phyloP scores from a whole-genome alignment of 2,888 invertebrate species.

The Julus scanicus region DNA sequence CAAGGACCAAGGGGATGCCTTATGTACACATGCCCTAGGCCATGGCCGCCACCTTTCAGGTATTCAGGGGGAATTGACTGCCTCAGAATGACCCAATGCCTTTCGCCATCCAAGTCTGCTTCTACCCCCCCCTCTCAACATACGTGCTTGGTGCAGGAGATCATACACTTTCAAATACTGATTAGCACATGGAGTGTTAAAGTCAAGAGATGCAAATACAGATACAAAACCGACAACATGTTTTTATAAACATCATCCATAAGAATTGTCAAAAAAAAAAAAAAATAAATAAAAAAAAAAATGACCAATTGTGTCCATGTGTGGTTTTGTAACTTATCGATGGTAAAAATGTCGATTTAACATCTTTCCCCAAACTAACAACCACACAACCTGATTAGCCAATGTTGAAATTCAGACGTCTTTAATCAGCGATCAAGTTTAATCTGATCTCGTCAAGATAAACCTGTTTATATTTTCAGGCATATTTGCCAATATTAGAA shows the following conservation, averaged over 20 bases:
- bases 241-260: neutral
- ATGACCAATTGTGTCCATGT: too few relatives aligned
- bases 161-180: slow-evolving; percentile 9
- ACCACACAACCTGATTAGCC: too few relatives aligned
- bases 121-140: neutral
- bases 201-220: slow-evolving; percentile 36
- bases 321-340: too few relatives aligned
- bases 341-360: too few relatives aligned
- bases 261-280: too few relatives aligned
- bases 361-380: too few relatives aligned
- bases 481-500: too few relatives aligned
- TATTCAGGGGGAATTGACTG: slow-evolving; percentile 46
- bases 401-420: too few relatives aligned
- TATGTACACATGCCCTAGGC: slow-evolving; percentile 22
- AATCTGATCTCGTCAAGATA: too few relatives aligned
- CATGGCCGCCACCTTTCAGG: slow-evolving; percentile 38
- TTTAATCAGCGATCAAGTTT: too few relatives aligned
- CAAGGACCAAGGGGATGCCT: slow-evolving; percentile 42
- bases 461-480: too few relatives aligned
- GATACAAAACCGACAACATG: neutral
- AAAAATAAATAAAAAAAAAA: too few relatives aligned
- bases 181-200: slow-evolving; percentile 29
- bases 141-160: neutral
- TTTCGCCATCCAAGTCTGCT: neutral
- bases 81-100: slow-evolving; percentile 30